Evolutionary conservation across 1,140 invertebrate genomes (phyloP).

Genomic region (Ruditapes philippinarum): DNA sequence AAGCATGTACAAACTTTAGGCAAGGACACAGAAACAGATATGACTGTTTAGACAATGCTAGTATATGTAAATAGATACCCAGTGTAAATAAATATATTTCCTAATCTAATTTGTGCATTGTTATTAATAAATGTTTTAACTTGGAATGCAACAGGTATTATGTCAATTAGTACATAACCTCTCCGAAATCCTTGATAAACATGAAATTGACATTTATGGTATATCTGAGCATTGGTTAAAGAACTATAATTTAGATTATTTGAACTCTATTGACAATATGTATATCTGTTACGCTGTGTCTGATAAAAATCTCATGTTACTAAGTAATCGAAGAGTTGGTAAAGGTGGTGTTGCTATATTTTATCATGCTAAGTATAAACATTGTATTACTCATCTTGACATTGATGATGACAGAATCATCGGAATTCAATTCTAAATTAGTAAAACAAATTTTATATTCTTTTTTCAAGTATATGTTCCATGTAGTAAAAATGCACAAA

Average conservation of each 20-base stretch:
- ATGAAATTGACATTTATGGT: constrained; percentile 20
- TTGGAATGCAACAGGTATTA: constrained; percentile 24
- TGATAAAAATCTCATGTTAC: neutral
- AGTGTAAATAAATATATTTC: too few relatives aligned
- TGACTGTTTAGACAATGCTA: too few relatives aligned
- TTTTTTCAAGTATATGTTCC: constrained; percentile 48
- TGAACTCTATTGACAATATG: neutral
- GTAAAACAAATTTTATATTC: neutral
- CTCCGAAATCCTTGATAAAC: neutral
- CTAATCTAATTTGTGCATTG: too few relatives aligned
- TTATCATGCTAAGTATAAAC: neutral
- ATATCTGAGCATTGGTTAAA: constrained; percentile 21
- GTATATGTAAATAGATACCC: too few relatives aligned
- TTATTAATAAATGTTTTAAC: too few relatives aligned
- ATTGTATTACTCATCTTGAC: neutral
- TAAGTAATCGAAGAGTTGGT: neutral
- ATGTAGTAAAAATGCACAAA: too few relatives aligned
- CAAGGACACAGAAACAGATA: too few relatives aligned
- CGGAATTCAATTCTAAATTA: constrained; percentile 8
- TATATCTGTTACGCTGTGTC: neutral
- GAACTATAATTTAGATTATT: neutral
- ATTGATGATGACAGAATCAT: constrained; percentile 17
- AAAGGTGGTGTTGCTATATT: constrained; percentile 18
- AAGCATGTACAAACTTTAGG: too few relatives aligned
- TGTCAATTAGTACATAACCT: constrained; percentile 15